Percentiles rank a stretch among this genome's conserved stretches.
Evolutionary conservation across 2,113 vertebrate species (phyloP).

Genomic region (Dasyprocta punctata): DNA sequence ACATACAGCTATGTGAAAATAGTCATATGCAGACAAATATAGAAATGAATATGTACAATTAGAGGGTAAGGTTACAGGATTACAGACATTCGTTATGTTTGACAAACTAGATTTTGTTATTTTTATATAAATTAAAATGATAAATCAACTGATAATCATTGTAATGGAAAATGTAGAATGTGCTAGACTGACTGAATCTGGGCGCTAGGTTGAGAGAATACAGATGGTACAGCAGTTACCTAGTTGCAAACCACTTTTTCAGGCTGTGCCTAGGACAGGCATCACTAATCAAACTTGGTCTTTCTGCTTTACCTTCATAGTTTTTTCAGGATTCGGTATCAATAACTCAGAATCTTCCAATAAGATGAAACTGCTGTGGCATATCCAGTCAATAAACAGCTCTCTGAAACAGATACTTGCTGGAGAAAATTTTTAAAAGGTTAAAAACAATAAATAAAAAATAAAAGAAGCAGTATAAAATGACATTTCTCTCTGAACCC

Average conservation of each 20-base stretch:
- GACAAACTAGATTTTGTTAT: background rate
- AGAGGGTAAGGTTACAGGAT: background rate
- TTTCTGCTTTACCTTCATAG: background rate
- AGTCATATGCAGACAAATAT: background rate
- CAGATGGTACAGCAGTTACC: background rate
- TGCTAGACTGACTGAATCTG: background rate
- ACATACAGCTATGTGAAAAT: background rate
- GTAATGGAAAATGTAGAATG: background rate
- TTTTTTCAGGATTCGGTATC: background rate
- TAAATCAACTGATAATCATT: background rate
- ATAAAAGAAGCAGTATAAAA: background rate
- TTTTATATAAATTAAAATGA: slow-evolving; percentile 13
- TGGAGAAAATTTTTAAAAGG: background rate
- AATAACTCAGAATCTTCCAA: background rate
- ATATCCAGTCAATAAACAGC: background rate
- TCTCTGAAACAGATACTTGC: background rate
- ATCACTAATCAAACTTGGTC: background rate
- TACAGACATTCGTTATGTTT: background rate
- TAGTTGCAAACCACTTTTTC: background rate
- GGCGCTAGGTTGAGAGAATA: background rate
- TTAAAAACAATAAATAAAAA: background rate
- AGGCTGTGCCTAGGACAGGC: background rate
- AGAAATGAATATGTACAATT: background rate
- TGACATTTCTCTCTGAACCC: background rate
- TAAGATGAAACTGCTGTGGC: background rate